Base-by-base conservation (phyloP, 30 jellyfish, hydroid and myxozoan species). In the Phacellophora camtschatica region DNA sequence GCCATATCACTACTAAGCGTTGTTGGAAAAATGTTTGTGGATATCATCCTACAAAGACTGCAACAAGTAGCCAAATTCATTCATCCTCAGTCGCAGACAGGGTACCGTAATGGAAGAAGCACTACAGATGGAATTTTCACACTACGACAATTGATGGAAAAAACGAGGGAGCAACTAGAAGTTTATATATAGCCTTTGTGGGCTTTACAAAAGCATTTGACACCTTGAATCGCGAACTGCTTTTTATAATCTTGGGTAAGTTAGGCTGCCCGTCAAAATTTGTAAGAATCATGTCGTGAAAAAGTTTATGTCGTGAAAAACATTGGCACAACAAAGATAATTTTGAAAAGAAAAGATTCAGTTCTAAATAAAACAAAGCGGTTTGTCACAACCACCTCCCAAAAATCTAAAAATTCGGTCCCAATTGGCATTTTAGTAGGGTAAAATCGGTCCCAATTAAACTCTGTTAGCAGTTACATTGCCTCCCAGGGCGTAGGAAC, bases 191-290 rank as follows among this genome's bases (percentile, higher is more conserved):
- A 20, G 89, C 63, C 20, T 84, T 84, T 69, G 89, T 84, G 43
- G 85, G 74, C 32, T 74, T 84, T 57, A 84, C 85, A 57, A 84
- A 84, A 75, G 96, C 88, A 56, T 84, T 70, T 63, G 95, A 83
- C 83, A 53, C 83, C n/a, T 89, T 83, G 53, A 70, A 46, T 66
- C 71, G 86, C 5, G 85, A 62, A 69, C 59, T 73, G 55, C 67
- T 74, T 42, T 84, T 19, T 36, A 25, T 30, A 19, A 72, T 84
- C 77, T 53, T 84, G 34, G 41, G 71, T 5, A 61, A 41, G 33
- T 71, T 84, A 49, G 78, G 89, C 49, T 84, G 96, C 54, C 96
- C 89, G 22, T 53, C 96, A 22, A 84, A 84, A 64, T 74, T 84
- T 45, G 70, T 84, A 28, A 36, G 85, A 59, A 37, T 74, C 20